These are phyloP conservation scores for Gallinago solitaria DNA, from an alignment of 2,797 vertebrate genomes.

Conservation along the genomic window DNA sequence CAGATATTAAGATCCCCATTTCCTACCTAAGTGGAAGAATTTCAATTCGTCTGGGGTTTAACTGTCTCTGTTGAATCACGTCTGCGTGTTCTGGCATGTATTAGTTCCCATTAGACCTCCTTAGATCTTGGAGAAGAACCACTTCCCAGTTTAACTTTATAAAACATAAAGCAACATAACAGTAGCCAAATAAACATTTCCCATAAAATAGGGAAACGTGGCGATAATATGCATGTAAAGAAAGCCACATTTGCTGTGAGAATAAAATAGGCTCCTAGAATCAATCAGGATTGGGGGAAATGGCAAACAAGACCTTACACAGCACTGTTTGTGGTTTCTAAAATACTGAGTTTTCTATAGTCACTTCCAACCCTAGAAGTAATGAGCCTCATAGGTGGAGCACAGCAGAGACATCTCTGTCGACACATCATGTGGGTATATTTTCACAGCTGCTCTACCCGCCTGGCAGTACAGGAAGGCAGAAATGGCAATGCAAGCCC, in stretches of 20 bases:
- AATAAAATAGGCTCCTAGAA: not conserved
- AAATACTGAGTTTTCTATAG: not conserved
- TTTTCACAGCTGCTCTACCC: not conserved
- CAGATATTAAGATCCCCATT: not conserved
- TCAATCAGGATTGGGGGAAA: not conserved
- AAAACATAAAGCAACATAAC: not conserved
- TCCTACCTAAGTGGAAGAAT: not conserved
- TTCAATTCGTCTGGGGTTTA: not conserved
- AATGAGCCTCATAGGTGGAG: not conserved
- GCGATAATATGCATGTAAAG: not conserved
- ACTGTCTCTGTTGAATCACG: not conserved
- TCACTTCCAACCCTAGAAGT: not conserved
- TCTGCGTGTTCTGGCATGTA: not conserved
- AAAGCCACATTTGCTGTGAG: not conserved
- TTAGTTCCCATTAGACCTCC: constrained; percentile 27
- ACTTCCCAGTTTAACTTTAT: not conserved
- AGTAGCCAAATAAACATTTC: constrained; percentile 44
- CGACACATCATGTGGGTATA: fast-evolving
- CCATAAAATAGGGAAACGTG: not conserved
- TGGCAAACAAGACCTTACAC: not conserved
- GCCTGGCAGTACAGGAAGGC: not conserved
- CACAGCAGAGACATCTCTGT: not conserved
- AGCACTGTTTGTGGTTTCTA: not conserved
- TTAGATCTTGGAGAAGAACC: not conserved
- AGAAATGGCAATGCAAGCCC: not conserved